Evolutionary conservation across 2,797 vertebrate genomes (phyloP), one percentile per base, ranked within the genome.

Genomic region (Synanceia verrucosa): DNA sequence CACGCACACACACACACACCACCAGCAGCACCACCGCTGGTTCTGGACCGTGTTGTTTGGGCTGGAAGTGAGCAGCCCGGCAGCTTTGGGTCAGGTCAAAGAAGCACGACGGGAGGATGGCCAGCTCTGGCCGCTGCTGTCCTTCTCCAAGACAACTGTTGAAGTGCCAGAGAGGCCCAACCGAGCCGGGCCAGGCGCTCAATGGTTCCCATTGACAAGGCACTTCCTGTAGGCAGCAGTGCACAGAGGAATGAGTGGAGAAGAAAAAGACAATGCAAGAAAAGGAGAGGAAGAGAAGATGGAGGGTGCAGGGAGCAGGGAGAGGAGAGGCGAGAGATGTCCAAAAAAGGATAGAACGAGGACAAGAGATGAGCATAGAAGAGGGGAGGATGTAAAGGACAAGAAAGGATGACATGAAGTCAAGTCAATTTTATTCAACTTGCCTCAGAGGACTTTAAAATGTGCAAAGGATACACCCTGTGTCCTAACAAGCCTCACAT

Each of bases 81-180:
- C 86, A 75, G 39, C 70, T 55, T 64, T 39, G 23, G 26, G 47
- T 50, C 19, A 46, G 55, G 23, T 71, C 76, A 86, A 88, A 78
- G 61, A 24, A 76, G 63, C 52, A 2, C 67, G 29, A 61, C 65
- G 43, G 89, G 53, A 76, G 64, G 18, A 85, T 73, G 23, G 73
- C 78, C 68, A 70, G 85, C 87, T 84, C 78, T 83, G 83, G 84
- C 62, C 66, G 62, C 74, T 70, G 78, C 68, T 88, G 74, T 68
- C 76, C 62, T 55, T 60, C 85, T 81, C 83, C 88, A 80, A 78
- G 78, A 92, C 84, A 90, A 90, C 84, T 81, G 82, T 63, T 83
- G 83, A 82, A n/a, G 73, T 52, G 76, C 71, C 74, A 80, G 80
- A 73, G 77, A 1, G 29, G 76, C 70, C 79, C 81, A 47, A 66